Evolutionary conservation across 1,140 invertebrate species (phyloP), one percentile per base, ranked within the genome.

Genomic region (Diprion similis): DNA sequence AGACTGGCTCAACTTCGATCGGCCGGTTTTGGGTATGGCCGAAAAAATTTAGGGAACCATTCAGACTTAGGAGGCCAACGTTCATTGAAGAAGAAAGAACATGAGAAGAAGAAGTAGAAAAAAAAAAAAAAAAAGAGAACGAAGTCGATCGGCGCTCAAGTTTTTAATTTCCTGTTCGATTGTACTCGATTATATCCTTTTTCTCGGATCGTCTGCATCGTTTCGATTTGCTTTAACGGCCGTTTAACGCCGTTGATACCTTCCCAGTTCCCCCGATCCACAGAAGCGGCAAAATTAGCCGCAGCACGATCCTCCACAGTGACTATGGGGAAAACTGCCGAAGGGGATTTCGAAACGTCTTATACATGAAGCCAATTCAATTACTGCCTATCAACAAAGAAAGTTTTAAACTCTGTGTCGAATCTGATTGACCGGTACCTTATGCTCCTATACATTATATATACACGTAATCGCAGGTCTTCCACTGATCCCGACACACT

Each of bases 151-250:
- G 66, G 15, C 66, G 66, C 66, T 68, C 66, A 8, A 13, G 66
- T 68, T 68, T 68, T 80, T 79, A 81, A 81, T 81, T 81, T 80
- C 78, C 79, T 78, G 75, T 79, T 76, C 78, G 78, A 81, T 78
- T 77, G 76, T 81, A 72, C 74, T 72, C 78, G 68, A 73, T 76
- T 73, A 51, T 68, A 37, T 71, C 68, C 69, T 70, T 71, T 59
- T 46, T 64, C 79, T 80, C 80, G 79, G 17, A 68, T 68, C 66
- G 17, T 68, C 66, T 68, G 66, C 8, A 15, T 68, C 37, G 66
- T 68, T 45, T 45, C 66, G 37, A 18, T 68, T 68, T 68, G 37
- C 66, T 45, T 37, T 37, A 68, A 11, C 66, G 17, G 17, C 37
- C 66, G 18, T 19, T 45, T 19, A 68, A 68, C 66, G 66, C 15